Conservation (phyloP, 1,140 invertebrate genomes). For the Triops longicaudatus region DNA sequence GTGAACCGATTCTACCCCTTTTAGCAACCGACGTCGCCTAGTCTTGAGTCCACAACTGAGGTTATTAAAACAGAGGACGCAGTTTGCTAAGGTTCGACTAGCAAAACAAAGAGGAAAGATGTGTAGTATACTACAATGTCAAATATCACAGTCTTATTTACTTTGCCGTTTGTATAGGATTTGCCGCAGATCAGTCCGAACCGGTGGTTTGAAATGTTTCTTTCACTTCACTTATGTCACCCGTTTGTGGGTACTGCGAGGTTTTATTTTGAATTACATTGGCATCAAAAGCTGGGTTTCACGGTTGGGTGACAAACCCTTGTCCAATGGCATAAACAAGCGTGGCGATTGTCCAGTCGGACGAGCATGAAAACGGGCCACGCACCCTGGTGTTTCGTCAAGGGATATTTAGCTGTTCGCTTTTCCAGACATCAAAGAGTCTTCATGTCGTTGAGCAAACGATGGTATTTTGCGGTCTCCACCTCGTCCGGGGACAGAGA, state of each 20-base stretch:
- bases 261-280: background rate
- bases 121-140: background rate
- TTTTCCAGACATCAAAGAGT: background rate
- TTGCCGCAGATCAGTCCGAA: too few species aligned
- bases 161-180: too few species aligned
- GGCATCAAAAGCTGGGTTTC: background rate
- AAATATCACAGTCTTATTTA: too few species aligned
- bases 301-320: background rate
- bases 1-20: background rate
- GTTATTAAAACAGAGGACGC: background rate
- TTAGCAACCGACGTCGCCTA: background rate
- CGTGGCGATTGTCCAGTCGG: background rate
- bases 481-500: background rate
- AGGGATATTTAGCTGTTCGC: background rate
- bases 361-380: background rate
- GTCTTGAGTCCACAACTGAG: background rate
- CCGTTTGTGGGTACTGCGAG: background rate
- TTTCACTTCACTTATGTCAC: background rate
- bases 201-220: background rate
- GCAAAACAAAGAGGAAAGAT: background rate
- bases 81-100: background rate
- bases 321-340: background rate
- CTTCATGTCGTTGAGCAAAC: background rate
- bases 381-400: background rate
- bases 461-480: background rate